Percentiles rank a stretch among this genome's conserved stretches.
These are phyloP conservation scores for Nesometra sesokonis DNA, from an alignment of 35 echinoderm and acorn worm genomes.

Conservation along the genomic window DNA sequence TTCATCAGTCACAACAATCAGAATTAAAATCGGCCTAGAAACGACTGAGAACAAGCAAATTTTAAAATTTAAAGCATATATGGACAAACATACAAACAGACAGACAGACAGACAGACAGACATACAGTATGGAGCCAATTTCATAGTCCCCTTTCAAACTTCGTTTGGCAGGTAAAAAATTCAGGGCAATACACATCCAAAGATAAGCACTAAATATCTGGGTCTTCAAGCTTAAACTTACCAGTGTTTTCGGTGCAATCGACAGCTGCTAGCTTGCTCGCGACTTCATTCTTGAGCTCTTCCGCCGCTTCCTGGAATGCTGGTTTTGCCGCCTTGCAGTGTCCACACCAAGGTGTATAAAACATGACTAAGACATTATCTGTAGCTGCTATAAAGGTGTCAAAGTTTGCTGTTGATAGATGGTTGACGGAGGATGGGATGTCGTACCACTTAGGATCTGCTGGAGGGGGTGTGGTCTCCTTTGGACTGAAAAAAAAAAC, in stretches of 20 bases:
- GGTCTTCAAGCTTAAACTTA: conserved; percentile 28
- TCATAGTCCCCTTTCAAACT: no score
- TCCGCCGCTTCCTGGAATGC: conserved; percentile 57
- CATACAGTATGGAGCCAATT: no score
- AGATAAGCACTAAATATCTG: no score
- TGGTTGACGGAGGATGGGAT: conserved; percentile 60
- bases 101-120: no score
- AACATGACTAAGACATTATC: conserved; percentile 81
- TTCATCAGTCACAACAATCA: no score
- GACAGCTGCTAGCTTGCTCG: conserved; percentile 57
- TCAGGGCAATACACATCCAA: no score
- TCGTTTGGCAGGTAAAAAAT: no score
- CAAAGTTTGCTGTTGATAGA: conserved; percentile 51
- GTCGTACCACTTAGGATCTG: conserved; percentile 70
- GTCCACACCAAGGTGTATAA: conserved; percentile 92
- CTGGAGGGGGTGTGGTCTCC: conserved; percentile 31
- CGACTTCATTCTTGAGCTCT: conserved; percentile 33
- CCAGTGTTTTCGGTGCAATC: conserved; percentile 75
- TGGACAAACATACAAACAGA: no score
- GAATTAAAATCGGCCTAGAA: no score
- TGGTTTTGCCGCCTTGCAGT: conserved; percentile 84
- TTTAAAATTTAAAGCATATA: no score
- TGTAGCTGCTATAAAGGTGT: conserved; percentile 33
- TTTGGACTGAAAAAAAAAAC: background rate
- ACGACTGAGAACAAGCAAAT: no score